These are phyloP conservation scores for Nansenia antarctica DNA, from an alignment of 2,113 vertebrate genomes.

Conservation along the genomic window DNA sequence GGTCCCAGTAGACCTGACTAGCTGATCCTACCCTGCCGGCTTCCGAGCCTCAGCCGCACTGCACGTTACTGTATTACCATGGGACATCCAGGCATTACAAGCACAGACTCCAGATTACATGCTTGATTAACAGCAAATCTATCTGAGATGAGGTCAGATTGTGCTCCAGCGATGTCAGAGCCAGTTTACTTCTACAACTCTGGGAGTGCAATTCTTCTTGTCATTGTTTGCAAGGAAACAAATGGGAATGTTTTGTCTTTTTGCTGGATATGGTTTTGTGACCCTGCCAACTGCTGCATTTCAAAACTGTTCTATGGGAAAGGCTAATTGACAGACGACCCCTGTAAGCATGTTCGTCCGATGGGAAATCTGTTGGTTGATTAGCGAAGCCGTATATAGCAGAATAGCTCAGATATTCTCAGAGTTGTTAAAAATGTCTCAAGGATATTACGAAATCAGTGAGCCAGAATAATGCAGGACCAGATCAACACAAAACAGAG, in stretches of 20 bases:
- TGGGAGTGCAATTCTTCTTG: no score
- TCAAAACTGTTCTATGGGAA: constrained; percentile 56
- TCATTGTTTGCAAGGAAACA: not conserved
- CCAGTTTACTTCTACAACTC: not conserved
- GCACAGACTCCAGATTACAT: constrained; percentile 29
- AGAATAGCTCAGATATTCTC: not conserved
- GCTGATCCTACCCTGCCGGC: not conserved
- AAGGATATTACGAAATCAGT: not conserved
- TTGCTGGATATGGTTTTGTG: constrained; percentile 41
- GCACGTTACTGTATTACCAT: not conserved
- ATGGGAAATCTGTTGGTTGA: constrained; percentile 39
- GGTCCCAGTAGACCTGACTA: not conserved
- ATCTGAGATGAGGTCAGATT: constrained; percentile 9
- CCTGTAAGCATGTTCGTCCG: constrained; percentile 21
- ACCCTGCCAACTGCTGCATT: constrained; percentile 46
- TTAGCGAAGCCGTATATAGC: not conserved
- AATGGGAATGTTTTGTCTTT: constrained; percentile 38
- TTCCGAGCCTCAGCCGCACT: not conserved
- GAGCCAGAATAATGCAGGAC: not conserved
- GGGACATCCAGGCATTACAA: constrained; percentile 12
- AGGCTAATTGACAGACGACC: constrained; percentile 40
- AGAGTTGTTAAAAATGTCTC: not conserved
- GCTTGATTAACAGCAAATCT: constrained; percentile 15
- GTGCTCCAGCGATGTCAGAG: no score
- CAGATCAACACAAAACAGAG: not conserved